These are phyloP conservation scores for Ctena decussata DNA, from an alignment of 2,888 invertebrate genomes.

Conservation along the genomic window DNA sequence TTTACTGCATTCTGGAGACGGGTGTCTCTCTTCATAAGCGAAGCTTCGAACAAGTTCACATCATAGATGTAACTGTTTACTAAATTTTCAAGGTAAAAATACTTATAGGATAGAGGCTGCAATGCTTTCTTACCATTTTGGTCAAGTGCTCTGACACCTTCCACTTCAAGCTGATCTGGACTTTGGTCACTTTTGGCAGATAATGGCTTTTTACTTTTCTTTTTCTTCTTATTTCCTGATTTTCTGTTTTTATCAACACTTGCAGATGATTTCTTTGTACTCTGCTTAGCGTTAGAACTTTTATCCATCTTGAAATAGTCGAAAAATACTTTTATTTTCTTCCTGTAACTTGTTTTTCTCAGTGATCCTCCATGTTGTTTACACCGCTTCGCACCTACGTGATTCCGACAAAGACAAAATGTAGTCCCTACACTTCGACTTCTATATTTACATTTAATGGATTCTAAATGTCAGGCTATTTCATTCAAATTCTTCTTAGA, in stretches of 20 bases:
- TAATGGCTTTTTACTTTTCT: slow-evolving; percentile 73
- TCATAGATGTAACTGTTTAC: too few relatives aligned
- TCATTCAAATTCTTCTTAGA: too few relatives aligned
- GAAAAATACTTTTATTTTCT: not conserved
- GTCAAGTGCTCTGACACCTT: slow-evolving; percentile 69
- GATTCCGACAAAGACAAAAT: not conserved
- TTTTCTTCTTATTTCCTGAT: slow-evolving; percentile 68
- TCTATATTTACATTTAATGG: too few relatives aligned
- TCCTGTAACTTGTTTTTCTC: too few relatives aligned
- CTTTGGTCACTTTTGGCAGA: slow-evolving; percentile 68
- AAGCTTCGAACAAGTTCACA: too few relatives aligned
- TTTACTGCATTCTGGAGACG: too few relatives aligned
- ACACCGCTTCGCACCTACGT: slow-evolving; percentile 34
- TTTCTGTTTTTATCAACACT: slow-evolving; percentile 68
- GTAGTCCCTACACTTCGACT: too few relatives aligned
- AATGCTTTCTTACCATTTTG: slow-evolving; percentile 45
- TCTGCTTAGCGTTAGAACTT: slow-evolving; percentile 63
- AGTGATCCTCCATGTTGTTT: slow-evolving; percentile 63
- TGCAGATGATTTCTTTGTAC: slow-evolving; percentile 56
- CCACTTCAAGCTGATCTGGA: slow-evolving; percentile 72
- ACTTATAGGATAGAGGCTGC: too few relatives aligned
- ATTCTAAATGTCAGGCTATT: too few relatives aligned
- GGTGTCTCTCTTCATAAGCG: too few relatives aligned
- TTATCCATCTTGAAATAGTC: slow-evolving; percentile 64
- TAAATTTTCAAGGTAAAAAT: too few relatives aligned